Evolutionary conservation across 1,140 invertebrate species (phyloP), one percentile per base, ranked within the genome.

Genomic region (Bombus balteatus): DNA sequence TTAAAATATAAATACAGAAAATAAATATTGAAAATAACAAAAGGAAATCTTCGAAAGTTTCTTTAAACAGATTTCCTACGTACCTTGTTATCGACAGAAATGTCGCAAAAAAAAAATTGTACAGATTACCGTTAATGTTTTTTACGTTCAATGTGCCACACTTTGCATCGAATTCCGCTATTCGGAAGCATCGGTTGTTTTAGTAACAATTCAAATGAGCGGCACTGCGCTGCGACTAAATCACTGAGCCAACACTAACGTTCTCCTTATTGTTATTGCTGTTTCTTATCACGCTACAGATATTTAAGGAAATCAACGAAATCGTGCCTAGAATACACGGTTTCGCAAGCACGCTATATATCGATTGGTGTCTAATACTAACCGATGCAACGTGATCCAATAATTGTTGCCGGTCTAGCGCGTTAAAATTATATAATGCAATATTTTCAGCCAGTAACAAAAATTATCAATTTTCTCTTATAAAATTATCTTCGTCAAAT

Each of bases 221-320:
- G 25, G 28, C 15, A 41, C n/a, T n/a, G 47, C 25, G 53, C 71
- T n/a, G 53, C 1, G 70, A 12, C 22, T 68, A 53, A 78, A 83
- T 70, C 62, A 53, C 1, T 5, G 10, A 70, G 70, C 47, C 59
- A 78, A 39, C 65, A 57, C 39, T 77, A 70, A n/a, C 43, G 74
- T 70, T 83, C 47, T 53, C 34, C 47, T 83, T 78, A 83, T 78
- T 83, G 82, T 77, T 70, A 77, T n/a, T 70, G 47, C 66, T 76
- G 81, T 15, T 68, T 76, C 73, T 76, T 83, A 83, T 83, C 81
- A 13, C 25, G 34, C 37, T 22, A 43, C 43, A 53, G 78, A 80
- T 47, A 39, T 57, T 70, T 34, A 34, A 39, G 82, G 22, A 70
- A 83, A 83, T 83, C 65, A 43, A 83, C 59, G 74, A 34, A 70